phyloP scores from a whole-genome alignment of 64 coral and sea anemone species.

The Pocillopora damicornis region DNA sequence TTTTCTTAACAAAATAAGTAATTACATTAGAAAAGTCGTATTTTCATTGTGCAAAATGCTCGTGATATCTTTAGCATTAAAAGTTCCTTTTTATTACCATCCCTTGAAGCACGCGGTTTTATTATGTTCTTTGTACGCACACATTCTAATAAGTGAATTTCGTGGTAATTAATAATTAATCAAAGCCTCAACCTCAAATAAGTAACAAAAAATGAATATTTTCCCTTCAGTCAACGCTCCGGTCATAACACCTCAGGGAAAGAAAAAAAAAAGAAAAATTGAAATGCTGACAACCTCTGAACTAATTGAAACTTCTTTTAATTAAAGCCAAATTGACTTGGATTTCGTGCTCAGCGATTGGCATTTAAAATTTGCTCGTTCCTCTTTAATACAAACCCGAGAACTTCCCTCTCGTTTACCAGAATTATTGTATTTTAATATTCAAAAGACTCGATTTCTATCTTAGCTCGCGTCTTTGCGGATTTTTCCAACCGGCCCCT shows the following conservation, averaged over 20 bases:
- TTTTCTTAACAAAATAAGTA: slow-evolving; percentile 47
- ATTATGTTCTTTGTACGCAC: slow-evolving; percentile 70
- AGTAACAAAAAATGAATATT: slow-evolving; percentile 75
- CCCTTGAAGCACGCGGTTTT: slow-evolving; percentile 62
- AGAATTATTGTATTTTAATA: slow-evolving; percentile 35
- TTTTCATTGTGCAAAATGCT: slow-evolving; percentile 43
- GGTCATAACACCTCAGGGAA: slow-evolving; percentile 79
- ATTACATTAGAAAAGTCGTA: slow-evolving; percentile 58
- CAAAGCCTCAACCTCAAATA: slow-evolving; percentile 70
- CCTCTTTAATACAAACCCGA: slow-evolving; percentile 19
- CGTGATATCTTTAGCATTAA: slow-evolving; percentile 47
- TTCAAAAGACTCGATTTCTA: slow-evolving; percentile 11
- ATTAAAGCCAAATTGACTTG: slow-evolving; percentile 33
- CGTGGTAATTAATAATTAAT: slow-evolving; percentile 81
- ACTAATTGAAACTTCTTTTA: slow-evolving; percentile 43
- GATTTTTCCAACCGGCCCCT: neutral
- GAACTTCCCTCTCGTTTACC: slow-evolving; percentile 3
- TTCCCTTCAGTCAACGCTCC: slow-evolving; percentile 57
- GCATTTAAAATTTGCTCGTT: slow-evolving; percentile 14
- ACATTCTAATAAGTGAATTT: slow-evolving; percentile 96
- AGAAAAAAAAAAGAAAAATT: slow-evolving; percentile 48
- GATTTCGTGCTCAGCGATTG: neutral
- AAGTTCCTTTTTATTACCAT: slow-evolving; percentile 65
- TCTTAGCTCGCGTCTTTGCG: neutral
- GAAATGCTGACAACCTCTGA: slow-evolving; percentile 5